Conservation (phyloP, 2,113 vertebrate species). For the Cheirogaleus medius region DNA sequence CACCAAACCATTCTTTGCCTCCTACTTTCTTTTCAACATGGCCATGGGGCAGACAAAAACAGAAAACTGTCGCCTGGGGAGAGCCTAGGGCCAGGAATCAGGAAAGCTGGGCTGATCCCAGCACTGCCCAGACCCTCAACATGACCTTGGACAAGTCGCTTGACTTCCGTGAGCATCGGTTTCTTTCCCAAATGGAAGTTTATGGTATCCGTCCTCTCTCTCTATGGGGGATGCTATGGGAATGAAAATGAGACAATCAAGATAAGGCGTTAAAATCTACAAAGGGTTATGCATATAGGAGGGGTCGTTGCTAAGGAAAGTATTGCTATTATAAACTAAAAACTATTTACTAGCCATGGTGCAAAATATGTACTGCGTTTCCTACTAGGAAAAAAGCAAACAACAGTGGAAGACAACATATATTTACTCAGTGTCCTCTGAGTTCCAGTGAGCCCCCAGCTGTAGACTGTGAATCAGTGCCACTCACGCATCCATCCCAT, state of each 20-base stretch:
- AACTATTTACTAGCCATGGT: not conserved
- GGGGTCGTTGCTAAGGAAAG: constrained; percentile 22
- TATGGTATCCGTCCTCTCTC: not conserved
- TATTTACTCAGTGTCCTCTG: not conserved
- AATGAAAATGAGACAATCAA: not conserved
- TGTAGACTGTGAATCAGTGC: not conserved
- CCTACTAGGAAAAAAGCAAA: not conserved
- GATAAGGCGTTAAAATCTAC: not conserved
- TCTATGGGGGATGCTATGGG: not conserved
- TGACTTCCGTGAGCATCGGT: not conserved
- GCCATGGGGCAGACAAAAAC: not conserved
- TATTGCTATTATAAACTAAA: not conserved
- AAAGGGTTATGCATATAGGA: not conserved
- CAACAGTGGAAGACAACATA: not conserved
- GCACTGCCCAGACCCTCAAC: not conserved
- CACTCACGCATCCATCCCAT: not conserved
- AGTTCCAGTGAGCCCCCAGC: too few relatives aligned
- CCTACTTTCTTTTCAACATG: not conserved
- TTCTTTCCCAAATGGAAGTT: not conserved
- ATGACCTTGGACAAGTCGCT: not conserved
- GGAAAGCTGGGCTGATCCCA: not conserved
- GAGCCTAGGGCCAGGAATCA: not conserved
- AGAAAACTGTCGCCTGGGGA: not conserved
- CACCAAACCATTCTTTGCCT: not conserved
- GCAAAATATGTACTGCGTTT: not conserved